Evolutionary conservation across 37 sponge, comb jelly and placozoan genomes (phyloP).

Genomic region (Hexactinellida sp.): DNA sequence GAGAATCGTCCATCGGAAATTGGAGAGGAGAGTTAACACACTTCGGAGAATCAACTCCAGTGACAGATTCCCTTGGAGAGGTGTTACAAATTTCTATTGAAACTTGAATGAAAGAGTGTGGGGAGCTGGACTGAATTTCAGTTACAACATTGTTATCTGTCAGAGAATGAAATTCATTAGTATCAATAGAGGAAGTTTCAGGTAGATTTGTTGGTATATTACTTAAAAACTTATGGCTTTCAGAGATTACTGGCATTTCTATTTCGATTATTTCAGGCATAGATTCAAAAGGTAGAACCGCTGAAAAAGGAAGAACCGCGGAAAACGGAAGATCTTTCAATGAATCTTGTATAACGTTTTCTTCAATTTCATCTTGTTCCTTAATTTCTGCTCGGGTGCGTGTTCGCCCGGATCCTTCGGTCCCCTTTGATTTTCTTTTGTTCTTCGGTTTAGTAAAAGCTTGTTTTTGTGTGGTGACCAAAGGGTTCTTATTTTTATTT

Average conservation of each 20-base stretch:
- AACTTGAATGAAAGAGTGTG: too few relatives aligned
- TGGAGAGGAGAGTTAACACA: too few relatives aligned
- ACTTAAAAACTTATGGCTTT: too few relatives aligned
- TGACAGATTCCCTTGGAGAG: too few relatives aligned
- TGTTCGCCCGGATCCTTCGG: not conserved
- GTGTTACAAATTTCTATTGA: too few relatives aligned
- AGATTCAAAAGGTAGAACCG: not conserved
- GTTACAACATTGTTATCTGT: too few relatives aligned
- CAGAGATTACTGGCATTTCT: not conserved
- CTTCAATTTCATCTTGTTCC: not conserved
- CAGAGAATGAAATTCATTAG: too few relatives aligned
- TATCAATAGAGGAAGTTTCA: too few relatives aligned
- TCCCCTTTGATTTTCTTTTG: not conserved
- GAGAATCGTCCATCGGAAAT: too few relatives aligned
- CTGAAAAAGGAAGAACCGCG: not conserved
- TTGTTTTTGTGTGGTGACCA: not conserved
- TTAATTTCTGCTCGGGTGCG: not conserved
- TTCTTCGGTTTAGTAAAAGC: not conserved
- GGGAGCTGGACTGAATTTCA: too few relatives aligned
- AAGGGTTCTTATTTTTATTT: not conserved
- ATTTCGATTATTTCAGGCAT: not conserved
- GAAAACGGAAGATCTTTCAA: not conserved
- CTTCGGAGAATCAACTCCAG: too few relatives aligned
- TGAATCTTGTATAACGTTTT: not conserved
- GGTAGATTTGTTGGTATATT: too few relatives aligned